Percentiles rank a stretch among this genome's conserved stretches.
Conservation (phyloP, 2,888 invertebrate species). For the Sinelater perroti region DNA sequence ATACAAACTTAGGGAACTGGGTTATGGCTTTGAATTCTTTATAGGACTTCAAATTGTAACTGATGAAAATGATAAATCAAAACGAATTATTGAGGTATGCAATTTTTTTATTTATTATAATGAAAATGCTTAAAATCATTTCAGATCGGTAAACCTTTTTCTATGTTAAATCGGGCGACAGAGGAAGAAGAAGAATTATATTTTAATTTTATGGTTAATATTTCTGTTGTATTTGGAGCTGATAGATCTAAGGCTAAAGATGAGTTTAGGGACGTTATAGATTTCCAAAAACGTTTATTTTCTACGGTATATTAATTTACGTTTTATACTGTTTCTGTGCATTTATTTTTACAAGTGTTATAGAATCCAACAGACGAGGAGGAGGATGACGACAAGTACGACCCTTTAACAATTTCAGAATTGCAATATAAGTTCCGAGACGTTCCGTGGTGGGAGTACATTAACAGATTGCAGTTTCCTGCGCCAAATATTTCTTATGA, state of each 20-base stretch:
- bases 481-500: slow-evolving; percentile 49
- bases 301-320: too few relatives aligned
- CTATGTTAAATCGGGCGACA: not conserved
- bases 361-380: slow-evolving; percentile 16
- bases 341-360: not conserved
- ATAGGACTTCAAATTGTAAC: slow-evolving; percentile 49
- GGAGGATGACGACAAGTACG: slow-evolving; percentile 34
- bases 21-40: slow-evolving; percentile 55
- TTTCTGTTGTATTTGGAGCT: slow-evolving; percentile 52
- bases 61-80: slow-evolving; percentile 47
- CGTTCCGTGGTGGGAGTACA: slow-evolving; percentile 54
- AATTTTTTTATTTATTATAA: slow-evolving; percentile 16
- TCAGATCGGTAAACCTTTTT: slow-evolving; percentile 9
- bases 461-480: slow-evolving; percentile 51
- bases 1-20: slow-evolving; percentile 52
- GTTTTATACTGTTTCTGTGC: too few relatives aligned
- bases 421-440: slow-evolving; percentile 61
- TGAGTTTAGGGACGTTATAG: slow-evolving; percentile 52
- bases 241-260: slow-evolving; percentile 46
- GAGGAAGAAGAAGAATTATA: slow-evolving; percentile 22
- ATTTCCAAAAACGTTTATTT: slow-evolving; percentile 51
- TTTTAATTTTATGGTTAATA: slow-evolving; percentile 51
- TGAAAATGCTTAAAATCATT: slow-evolving; percentile 14
- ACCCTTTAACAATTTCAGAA: slow-evolving; percentile 61
- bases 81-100: slow-evolving; percentile 53